Conservation (phyloP, 2,113 vertebrate species). For the Physeter macrocephalus region DNA sequence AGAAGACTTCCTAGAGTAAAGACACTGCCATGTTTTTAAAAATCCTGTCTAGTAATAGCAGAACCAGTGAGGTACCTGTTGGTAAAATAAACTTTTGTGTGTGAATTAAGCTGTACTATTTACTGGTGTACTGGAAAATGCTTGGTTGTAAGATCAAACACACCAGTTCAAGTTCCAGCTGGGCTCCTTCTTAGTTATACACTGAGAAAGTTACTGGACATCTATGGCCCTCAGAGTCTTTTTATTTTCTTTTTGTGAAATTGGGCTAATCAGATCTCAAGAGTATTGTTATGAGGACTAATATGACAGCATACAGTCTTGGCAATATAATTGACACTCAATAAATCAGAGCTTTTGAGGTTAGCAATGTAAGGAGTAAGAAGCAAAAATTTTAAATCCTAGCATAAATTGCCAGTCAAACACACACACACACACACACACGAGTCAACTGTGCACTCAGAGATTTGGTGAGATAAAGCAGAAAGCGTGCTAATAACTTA, state of each 20-base stretch:
- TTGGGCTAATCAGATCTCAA: neutral
- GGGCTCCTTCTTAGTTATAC: neutral
- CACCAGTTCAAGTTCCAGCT: neutral
- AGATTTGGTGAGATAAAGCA: neutral
- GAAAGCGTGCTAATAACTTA: constrained; percentile 17
- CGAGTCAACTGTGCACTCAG: neutral
- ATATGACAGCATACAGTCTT: neutral
- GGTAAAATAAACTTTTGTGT: neutral
- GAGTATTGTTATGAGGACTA: neutral
- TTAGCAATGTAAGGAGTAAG: neutral
- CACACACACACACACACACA: neutral
- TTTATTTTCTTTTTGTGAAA: neutral
- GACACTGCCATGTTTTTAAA: neutral
- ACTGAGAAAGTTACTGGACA: neutral
- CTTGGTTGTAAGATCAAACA: neutral
- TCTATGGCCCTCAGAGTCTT: neutral
- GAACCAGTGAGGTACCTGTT: neutral
- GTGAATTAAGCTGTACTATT: neutral
- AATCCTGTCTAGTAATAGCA: neutral
- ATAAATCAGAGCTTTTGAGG: neutral
- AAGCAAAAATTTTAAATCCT: neutral
- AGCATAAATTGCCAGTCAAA: neutral
- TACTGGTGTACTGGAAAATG: neutral
- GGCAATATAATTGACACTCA: neutral
- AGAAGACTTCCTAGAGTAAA: neutral